Evolutionary conservation across 2,113 vertebrate species (phyloP).

Genomic region (Nyctereutes procyonoides): DNA sequence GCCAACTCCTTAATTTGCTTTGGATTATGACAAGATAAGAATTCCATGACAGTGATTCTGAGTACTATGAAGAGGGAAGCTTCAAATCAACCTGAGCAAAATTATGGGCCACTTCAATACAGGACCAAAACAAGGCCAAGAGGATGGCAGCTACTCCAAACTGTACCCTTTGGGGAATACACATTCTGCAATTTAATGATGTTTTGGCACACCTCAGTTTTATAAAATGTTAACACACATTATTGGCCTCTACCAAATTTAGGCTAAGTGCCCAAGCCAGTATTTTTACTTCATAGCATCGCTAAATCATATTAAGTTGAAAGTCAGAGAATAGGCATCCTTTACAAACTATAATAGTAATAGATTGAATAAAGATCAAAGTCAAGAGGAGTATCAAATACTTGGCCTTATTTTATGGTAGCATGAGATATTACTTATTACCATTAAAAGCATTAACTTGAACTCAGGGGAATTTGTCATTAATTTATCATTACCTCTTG

Average conservation of each 20-base stretch:
- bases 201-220: not conserved
- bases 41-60: not conserved
- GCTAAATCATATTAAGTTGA: not conserved
- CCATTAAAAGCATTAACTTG: not conserved
- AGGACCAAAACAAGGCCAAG: not conserved
- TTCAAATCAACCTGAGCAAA: not conserved
- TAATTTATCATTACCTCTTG: not conserved
- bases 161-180: not conserved
- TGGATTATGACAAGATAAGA: not conserved
- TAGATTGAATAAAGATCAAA: not conserved
- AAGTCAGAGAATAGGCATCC: not conserved
- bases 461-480: not conserved
- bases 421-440: not conserved
- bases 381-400: not conserved
- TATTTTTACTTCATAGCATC: not conserved
- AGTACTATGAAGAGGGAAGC: not conserved
- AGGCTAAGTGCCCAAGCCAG: not conserved
- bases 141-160: not conserved
- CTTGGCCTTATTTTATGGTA: not conserved
- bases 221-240: not conserved
- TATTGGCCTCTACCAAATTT: not conserved
- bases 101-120: not conserved
- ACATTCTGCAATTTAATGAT: not conserved
- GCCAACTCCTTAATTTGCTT: not conserved
- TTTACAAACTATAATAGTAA: slow-evolving; percentile 1